Evolutionary conservation across 2,888 invertebrate species (phyloP).

Genomic region (Drosophila nr. medialis): DNA sequence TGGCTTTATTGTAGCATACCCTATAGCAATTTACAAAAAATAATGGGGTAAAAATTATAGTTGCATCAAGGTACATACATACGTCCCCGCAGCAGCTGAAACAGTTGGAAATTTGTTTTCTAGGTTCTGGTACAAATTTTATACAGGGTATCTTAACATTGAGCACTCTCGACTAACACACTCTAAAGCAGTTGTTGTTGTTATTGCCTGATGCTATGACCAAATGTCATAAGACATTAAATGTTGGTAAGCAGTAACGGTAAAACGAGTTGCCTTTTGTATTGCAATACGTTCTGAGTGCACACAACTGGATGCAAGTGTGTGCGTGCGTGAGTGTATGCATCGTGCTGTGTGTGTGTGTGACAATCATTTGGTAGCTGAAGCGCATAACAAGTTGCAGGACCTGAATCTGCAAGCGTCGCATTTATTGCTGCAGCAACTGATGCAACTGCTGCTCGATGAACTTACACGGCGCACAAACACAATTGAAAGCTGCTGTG

Average conservation of each 20-base stretch:
- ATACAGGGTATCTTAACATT: background rate
- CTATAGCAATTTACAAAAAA: background rate
- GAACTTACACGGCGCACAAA: constrained; percentile 22
- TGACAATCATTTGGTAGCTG: constrained; percentile 38
- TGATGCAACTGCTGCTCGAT: constrained; percentile 39
- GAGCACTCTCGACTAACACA: background rate
- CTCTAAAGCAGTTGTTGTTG: constrained; percentile 6
- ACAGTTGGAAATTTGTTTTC: background rate
- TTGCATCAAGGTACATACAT: background rate
- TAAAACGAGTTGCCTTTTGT: constrained; percentile 30
- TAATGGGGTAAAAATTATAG: background rate
- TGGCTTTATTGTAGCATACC: constrained; percentile 20
- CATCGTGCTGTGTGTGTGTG: constrained; percentile 25
- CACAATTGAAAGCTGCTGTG: constrained; percentile 17
- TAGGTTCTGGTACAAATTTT: accelerated
- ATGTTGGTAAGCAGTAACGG: constrained; percentile 41
- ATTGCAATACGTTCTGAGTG: constrained; percentile 9
- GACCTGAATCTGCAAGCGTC: constrained; percentile 34
- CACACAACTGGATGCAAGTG: background rate
- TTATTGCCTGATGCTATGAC: constrained; percentile 43
- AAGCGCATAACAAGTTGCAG: constrained; percentile 42
- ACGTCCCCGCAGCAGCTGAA: background rate
- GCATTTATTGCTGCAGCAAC: constrained; percentile 40
- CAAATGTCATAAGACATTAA: constrained; percentile 76
- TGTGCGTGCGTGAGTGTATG: constrained; percentile 15